Percentiles rank a stretch among this genome's conserved stretches.
These are phyloP conservation scores for Sinosuthora webbiana DNA, from an alignment of 2,113 vertebrate species.

Conservation along the genomic window DNA sequence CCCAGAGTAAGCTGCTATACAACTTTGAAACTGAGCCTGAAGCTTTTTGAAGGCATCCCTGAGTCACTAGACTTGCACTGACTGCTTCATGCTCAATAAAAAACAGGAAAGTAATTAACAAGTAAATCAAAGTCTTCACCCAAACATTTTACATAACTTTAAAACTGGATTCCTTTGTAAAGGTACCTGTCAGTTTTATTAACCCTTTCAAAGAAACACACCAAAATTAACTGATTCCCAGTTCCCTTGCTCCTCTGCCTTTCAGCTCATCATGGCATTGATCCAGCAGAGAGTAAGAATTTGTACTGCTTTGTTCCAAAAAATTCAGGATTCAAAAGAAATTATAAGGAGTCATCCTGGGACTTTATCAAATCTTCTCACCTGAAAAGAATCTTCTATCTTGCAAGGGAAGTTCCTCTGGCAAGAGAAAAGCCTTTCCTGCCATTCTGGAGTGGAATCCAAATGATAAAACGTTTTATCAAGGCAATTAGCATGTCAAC, in stretches of 20 bases:
- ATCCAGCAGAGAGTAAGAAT: not conserved
- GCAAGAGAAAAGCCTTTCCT: not conserved
- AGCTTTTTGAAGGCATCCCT: not conserved
- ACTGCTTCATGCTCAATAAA: not conserved
- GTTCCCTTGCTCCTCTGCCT: not conserved
- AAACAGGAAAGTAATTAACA: conserved; percentile 14
- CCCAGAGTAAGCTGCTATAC: not conserved
- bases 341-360: not conserved
- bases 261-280: not conserved
- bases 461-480: not conserved
- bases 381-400: not conserved
- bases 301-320: not conserved
- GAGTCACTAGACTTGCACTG: not conserved
- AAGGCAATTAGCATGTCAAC: not conserved
- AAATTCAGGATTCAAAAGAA: not conserved
- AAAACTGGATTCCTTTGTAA: not conserved
- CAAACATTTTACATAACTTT: not conserved
- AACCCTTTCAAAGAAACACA: not conserved
- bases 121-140: not conserved
- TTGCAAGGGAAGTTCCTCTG: not conserved
- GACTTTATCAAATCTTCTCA: not conserved
- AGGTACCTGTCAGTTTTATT: not conserved
- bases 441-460: not conserved
- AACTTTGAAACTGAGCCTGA: not conserved
- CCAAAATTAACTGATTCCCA: not conserved